Conservation (phyloP, 2,113 vertebrate species). For the Dryoscopus gambensis region DNA sequence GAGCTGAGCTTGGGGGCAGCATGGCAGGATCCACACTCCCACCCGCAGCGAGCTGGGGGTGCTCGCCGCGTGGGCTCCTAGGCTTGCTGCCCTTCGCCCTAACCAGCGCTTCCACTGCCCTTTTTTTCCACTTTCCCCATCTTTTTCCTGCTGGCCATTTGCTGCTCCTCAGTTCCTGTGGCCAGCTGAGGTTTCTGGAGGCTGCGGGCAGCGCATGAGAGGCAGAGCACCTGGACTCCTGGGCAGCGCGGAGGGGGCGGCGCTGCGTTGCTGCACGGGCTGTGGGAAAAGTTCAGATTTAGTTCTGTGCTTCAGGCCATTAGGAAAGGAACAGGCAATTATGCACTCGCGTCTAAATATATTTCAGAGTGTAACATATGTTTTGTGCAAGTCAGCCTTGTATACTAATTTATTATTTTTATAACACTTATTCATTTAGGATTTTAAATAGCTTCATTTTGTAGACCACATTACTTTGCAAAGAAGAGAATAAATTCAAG, state of each 20-base stretch:
- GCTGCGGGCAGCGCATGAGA: background rate
- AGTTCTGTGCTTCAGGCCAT: constrained; percentile 39
- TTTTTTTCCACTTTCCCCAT: background rate
- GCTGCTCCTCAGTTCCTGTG: background rate
- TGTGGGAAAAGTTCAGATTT: constrained; percentile 3
- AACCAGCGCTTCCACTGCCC: background rate
- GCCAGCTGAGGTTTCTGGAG: background rate
- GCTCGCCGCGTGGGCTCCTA: rapidly evolving
- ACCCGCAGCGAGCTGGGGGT: rapidly evolving
- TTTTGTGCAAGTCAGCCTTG: constrained; percentile 41
- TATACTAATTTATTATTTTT: constrained; percentile 60
- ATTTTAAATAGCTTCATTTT: constrained; percentile 56
- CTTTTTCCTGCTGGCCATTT: rapidly evolving
- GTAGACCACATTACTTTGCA: background rate
- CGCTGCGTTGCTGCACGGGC: rapidly evolving
- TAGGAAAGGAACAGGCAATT: constrained; percentile 41
- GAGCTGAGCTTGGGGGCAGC: rapidly evolving
- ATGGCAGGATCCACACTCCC: background rate
- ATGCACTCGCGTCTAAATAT: background rate
- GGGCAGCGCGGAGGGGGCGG: background rate
- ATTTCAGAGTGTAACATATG: constrained; percentile 38
- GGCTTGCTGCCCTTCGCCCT: background rate
- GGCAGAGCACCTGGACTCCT: background rate
- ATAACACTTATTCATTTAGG: constrained; percentile 46
- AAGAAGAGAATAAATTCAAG: constrained; percentile 25